Conservation (phyloP, 2,113 vertebrate genomes). For the Alexandromys fortis region DNA sequence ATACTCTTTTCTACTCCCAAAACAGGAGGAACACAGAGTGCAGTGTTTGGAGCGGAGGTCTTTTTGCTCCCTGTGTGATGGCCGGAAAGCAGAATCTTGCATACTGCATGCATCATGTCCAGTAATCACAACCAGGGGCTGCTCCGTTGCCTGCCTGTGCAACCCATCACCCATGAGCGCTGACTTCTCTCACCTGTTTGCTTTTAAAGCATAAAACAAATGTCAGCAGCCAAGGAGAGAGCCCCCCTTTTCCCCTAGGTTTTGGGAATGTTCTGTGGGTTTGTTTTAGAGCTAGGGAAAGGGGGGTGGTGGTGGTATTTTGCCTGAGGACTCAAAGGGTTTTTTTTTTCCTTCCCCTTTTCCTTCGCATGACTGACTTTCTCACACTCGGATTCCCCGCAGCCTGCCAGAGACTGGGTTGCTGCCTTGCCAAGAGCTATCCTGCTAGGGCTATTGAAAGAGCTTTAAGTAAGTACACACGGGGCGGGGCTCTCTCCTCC, state of each 20-base stretch:
- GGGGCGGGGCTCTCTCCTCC: constrained; percentile 79
- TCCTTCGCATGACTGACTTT: constrained; percentile 92
- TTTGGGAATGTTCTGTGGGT: constrained; percentile 62
- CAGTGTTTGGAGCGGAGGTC: not conserved
- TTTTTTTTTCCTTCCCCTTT: not conserved
- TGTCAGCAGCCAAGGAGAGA: constrained; percentile 48
- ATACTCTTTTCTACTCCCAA: not conserved
- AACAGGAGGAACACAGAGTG: constrained; percentile 17
- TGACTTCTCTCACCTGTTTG: constrained; percentile 64
- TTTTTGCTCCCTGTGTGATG: constrained; percentile 35
- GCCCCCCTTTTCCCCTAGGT: constrained; percentile 54
- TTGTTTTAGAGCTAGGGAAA: constrained; percentile 66
- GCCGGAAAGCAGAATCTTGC: not conserved
- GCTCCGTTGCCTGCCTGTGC: not conserved
- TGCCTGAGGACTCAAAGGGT: constrained; percentile 76
- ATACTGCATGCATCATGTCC: not conserved
- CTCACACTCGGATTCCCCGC: constrained; percentile 94
- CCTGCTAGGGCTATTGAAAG: constrained; percentile 85
- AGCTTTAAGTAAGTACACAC: constrained; percentile 76
- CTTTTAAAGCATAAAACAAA: constrained; percentile 69
- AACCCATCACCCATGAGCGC: not conserved
- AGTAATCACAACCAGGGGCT: not conserved
- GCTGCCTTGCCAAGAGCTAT: constrained; percentile 87
- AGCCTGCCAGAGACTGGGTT: constrained; percentile 87
- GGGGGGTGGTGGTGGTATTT: constrained; percentile 68